These are phyloP conservation scores for Apis dorsata DNA, from an alignment of 1,140 invertebrate genomes.

Conservation along the genomic window DNA sequence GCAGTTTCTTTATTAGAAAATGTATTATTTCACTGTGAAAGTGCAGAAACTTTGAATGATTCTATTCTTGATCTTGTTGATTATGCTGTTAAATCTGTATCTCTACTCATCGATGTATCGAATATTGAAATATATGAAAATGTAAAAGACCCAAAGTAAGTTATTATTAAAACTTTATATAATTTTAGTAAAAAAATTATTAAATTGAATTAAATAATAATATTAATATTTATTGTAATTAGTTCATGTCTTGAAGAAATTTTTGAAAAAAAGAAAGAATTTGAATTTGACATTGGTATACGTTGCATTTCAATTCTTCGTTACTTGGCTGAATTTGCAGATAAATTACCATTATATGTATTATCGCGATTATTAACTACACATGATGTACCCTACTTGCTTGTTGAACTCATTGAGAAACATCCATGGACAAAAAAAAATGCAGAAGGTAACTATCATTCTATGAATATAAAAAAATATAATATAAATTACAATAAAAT, in stretches of 20 bases:
- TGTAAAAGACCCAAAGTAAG: constrained; percentile 61
- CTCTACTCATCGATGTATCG: constrained; percentile 80
- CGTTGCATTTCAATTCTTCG: constrained; percentile 86
- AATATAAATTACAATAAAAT: neutral
- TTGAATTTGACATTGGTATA: constrained; percentile 87
- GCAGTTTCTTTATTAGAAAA: constrained; percentile 87
- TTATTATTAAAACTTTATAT: constrained; percentile 8
- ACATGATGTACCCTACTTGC: constrained; percentile 87
- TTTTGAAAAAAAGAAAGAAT: constrained; percentile 82
- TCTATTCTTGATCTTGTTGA: constrained; percentile 87
- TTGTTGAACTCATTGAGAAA: constrained; percentile 84
- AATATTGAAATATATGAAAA: constrained; percentile 69
- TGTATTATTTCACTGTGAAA: constrained; percentile 86
- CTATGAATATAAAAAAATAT: neutral
- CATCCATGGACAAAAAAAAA: constrained; percentile 86
- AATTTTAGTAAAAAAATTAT: constrained; percentile 13
- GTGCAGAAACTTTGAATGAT: constrained; percentile 85
- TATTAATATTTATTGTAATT: constrained; percentile 52
- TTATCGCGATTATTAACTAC: constrained; percentile 83
- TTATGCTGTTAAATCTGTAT: constrained; percentile 83
- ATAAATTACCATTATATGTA: constrained; percentile 83
- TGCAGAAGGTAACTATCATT: constrained; percentile 76
- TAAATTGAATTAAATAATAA: constrained; percentile 19
- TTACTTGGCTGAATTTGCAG: constrained; percentile 81
- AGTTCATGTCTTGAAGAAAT: constrained; percentile 81